Evolutionary conservation across 2,113 vertebrate genomes (phyloP).

Genomic region (Syrrhaptes paradoxus): DNA sequence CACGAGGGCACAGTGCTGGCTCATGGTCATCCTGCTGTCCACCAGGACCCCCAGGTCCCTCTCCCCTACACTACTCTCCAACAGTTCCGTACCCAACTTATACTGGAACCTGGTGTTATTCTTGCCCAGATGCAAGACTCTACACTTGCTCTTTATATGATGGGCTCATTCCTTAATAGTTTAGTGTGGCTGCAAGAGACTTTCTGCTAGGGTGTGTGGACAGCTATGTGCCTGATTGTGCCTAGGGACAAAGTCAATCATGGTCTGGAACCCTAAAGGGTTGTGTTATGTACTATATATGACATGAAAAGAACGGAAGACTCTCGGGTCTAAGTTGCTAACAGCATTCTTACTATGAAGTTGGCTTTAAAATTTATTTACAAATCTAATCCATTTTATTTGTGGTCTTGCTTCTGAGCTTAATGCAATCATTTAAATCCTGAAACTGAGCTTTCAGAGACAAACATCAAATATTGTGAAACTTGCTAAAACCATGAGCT

Average conservation of each 20-base stretch:
- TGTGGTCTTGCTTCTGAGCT: background rate
- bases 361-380: background rate
- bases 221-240: background rate
- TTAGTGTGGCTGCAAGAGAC: background rate
- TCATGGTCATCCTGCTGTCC: too few species aligned
- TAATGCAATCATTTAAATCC: background rate
- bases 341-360: background rate
- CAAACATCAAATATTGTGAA: slow-evolving; percentile 2
- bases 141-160: too few species aligned
- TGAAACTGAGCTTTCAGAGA: background rate
- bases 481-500: background rate
- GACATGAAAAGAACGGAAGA: background rate
- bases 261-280: background rate
- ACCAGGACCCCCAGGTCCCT: too few species aligned
- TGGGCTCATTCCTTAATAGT: background rate
- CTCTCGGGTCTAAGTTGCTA: background rate
- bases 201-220: background rate
- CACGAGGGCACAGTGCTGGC: too few species aligned
- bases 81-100: too few species aligned
- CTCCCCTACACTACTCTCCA: too few species aligned
- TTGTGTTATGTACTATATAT: background rate
- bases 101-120: too few species aligned
- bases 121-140: too few species aligned
- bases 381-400: background rate
- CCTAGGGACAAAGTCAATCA: background rate